phyloP scores from a whole-genome alignment of 2,797 vertebrate genomes.

The Euthynnus affinis region DNA sequence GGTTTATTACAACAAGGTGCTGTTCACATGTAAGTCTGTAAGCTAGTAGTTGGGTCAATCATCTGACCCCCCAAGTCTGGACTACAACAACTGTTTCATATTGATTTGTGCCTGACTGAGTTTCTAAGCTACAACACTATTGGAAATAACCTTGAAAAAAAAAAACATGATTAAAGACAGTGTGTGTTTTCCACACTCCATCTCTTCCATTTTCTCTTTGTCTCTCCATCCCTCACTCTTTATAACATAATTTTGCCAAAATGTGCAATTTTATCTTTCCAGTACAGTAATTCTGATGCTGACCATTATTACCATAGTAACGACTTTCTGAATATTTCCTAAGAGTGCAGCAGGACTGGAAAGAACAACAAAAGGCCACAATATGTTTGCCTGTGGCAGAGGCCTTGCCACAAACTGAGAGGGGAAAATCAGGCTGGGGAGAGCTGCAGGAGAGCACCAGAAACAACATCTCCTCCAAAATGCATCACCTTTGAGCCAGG shows the following conservation, averaged over 20 bases:
- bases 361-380: slow-evolving; percentile 55
- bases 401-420: slow-evolving; percentile 32
- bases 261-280: slow-evolving; percentile 16
- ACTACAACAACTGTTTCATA: slow-evolving; percentile 11
- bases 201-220: not conserved
- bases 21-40: slow-evolving; percentile 21
- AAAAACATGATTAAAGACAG: not conserved
- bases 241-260: not conserved
- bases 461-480: slow-evolving; percentile 28
- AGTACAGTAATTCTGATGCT: slow-evolving; percentile 15
- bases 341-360: slow-evolving; percentile 46
- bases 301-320: slow-evolving; percentile 38
- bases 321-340: slow-evolving; percentile 40
- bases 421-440: slow-evolving; percentile 15
- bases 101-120: slow-evolving; percentile 25
- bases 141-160: slow-evolving; percentile 3
- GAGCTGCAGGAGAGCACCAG: slow-evolving; percentile 21
- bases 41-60: slow-evolving; percentile 25
- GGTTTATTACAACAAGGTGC: slow-evolving; percentile 34
- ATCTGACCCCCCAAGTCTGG: not conserved
- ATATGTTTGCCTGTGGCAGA: slow-evolving; percentile 35
- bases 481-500: slow-evolving; percentile 7
- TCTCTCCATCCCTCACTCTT: slow-evolving; percentile 1
- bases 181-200: not conserved
- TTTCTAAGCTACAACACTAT: not conserved